These are phyloP conservation scores for Osedax frankpressi DNA, from an alignment of 2,888 invertebrate genomes.

Conservation along the genomic window DNA sequence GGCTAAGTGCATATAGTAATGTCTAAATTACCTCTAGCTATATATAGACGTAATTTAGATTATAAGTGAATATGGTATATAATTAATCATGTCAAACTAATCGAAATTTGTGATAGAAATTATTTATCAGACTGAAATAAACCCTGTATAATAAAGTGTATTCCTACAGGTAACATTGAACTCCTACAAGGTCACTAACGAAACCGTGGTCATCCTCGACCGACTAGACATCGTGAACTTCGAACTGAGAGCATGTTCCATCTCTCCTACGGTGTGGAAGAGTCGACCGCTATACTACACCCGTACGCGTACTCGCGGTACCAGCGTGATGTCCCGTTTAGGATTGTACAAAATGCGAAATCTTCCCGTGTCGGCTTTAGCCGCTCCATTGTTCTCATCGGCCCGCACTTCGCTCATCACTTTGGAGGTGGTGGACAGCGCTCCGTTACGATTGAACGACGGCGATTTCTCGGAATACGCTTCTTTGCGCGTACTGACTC, in stretches of 20 bases:
- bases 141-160: too few species aligned
- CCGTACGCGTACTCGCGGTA: neutral
- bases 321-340: neutral
- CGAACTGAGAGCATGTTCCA: neutral
- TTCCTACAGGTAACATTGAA: neutral
- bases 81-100: too few species aligned
- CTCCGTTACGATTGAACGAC: neutral
- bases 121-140: too few species aligned
- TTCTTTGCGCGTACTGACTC: neutral
- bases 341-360: neutral
- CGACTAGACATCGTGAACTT: neutral
- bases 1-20: too few species aligned
- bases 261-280: neutral
- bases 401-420: neutral
- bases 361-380: neutral
- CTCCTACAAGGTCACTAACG: neutral
- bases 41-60: too few species aligned
- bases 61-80: too few species aligned
- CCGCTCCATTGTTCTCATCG: neutral
- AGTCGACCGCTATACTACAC: neutral
- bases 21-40: too few species aligned
- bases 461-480: neutral
- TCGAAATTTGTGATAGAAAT: too few species aligned
- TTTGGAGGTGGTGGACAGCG: neutral
- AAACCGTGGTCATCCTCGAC: neutral